Evolutionary conservation across 1,140 invertebrate genomes (phyloP).

Genomic region (Aphis gossypii): DNA sequence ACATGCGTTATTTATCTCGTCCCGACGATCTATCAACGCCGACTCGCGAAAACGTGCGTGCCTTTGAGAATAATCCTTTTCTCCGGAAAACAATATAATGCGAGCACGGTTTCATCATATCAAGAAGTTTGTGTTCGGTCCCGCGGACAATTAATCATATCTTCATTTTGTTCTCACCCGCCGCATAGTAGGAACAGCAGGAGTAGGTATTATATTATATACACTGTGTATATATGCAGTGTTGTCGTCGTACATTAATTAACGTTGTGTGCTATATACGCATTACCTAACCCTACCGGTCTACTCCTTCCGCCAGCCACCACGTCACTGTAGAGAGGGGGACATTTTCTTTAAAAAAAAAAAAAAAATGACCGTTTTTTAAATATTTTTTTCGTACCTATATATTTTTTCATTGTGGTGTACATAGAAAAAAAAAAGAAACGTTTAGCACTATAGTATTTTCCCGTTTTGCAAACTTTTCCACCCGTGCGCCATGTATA

Average conservation of each 20-base stretch:
- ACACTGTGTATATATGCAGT: neutral
- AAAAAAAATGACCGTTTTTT: neutral
- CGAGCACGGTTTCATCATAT: slow-evolving; percentile 36
- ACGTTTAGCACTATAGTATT: slow-evolving; percentile 14
- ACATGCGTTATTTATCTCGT: slow-evolving; percentile 49
- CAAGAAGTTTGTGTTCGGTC: slow-evolving; percentile 47
- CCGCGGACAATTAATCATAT: slow-evolving; percentile 54
- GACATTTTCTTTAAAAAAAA: slow-evolving; percentile 16
- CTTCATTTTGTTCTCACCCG: slow-evolving; percentile 49
- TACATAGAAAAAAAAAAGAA: neutral
- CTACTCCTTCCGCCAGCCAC: too few species aligned
- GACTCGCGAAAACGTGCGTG: neutral
- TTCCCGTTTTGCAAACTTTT: neutral
- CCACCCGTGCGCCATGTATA: too few species aligned
- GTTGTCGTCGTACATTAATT: slow-evolving; percentile 57
- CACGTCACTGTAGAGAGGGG: neutral
- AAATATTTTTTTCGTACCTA: neutral
- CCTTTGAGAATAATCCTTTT: slow-evolving; percentile 57
- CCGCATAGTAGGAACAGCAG: neutral
- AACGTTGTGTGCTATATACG: slow-evolving; percentile 37
- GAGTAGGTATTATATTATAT: neutral
- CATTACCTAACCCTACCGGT: neutral
- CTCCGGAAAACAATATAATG: slow-evolving; percentile 49
- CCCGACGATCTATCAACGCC: slow-evolving; percentile 46
- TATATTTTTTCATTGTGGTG: neutral